phyloP scores from a whole-genome alignment of 2,797 vertebrate species.

The Xenops minutus region DNA sequence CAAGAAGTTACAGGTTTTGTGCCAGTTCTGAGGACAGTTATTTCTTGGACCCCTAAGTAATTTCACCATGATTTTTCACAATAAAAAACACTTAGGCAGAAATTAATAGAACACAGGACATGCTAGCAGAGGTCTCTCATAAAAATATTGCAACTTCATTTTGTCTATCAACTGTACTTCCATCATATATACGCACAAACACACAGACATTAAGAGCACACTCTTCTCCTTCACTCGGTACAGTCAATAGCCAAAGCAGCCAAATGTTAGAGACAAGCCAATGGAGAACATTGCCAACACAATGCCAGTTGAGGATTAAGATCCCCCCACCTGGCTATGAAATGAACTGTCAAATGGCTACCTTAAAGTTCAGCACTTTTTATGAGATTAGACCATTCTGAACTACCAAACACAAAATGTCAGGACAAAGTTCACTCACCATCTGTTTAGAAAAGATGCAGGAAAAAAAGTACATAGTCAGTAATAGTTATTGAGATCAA shows the following conservation, averaged over 20 bases:
- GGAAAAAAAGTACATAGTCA: constrained; percentile 78
- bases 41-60: constrained; percentile 46
- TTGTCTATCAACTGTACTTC: constrained; percentile 63
- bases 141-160: constrained; percentile 56
- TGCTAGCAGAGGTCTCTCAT: constrained; percentile 69
- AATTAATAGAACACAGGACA: constrained; percentile 65
- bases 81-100: constrained; percentile 26
- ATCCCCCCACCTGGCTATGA: constrained; percentile 12
- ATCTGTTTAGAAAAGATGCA: constrained; percentile 81
- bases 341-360: constrained; percentile 22
- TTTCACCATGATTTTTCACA: constrained; percentile 28
- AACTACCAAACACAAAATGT: constrained; percentile 56
- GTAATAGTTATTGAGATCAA: constrained; percentile 43
- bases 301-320: not conserved
- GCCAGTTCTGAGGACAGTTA: not conserved
- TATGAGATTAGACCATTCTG: constrained; percentile 72
- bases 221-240: constrained; percentile 10
- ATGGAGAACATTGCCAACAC: not conserved
- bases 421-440: constrained; percentile 76
- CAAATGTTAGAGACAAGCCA: constrained; percentile 1
- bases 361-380: constrained; percentile 64
- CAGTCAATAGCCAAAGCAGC: constrained; percentile 65
- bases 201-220: not conserved
- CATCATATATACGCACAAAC: not conserved
- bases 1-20: not conserved